Evolutionary conservation across 2,888 invertebrate genomes (phyloP).

Genomic region (Ethmia dodecea): DNA sequence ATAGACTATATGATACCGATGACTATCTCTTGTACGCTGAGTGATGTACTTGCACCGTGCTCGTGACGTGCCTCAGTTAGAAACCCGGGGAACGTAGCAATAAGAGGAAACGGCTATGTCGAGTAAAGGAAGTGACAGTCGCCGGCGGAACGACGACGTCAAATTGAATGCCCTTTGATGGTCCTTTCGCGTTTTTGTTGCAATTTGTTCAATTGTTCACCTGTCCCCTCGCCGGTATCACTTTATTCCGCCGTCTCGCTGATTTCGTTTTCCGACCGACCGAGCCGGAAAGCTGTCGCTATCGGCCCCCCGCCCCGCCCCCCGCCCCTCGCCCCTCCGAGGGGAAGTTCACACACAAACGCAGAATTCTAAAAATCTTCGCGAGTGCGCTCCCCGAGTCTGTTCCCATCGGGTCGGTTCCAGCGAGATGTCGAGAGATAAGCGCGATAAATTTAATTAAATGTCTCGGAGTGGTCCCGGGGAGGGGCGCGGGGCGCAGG

Average conservation of each 20-base stretch:
- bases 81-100: no score
- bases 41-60: no score
- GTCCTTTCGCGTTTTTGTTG: constrained; percentile 38
- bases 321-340: constrained; percentile 10
- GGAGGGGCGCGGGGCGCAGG: constrained; percentile 18
- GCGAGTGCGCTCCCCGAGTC: constrained; percentile 39
- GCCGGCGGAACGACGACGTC: constrained; percentile 15
- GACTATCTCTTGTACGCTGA: no score
- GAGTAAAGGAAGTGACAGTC: background rate
- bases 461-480: constrained; percentile 40
- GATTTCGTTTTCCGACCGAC: constrained; percentile 31
- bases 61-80: no score
- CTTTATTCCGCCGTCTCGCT: constrained; percentile 28
- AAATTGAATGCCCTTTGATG: constrained; percentile 30
- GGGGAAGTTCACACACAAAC: constrained; percentile 45
- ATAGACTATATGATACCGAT: no score
- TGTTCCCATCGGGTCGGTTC: constrained; percentile 54
- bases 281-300: constrained; percentile 18
- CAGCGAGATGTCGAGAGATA: constrained; percentile 61
- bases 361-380: constrained; percentile 52
- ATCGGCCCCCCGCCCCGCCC: constrained; percentile 1
- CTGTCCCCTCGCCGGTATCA: constrained; percentile 29
- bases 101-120: no score
- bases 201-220: constrained; percentile 42
- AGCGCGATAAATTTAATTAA: constrained; percentile 73